Evolutionary conservation across 1,140 invertebrate species (phyloP).

Genomic region (Adoxophyes honmai): DNA sequence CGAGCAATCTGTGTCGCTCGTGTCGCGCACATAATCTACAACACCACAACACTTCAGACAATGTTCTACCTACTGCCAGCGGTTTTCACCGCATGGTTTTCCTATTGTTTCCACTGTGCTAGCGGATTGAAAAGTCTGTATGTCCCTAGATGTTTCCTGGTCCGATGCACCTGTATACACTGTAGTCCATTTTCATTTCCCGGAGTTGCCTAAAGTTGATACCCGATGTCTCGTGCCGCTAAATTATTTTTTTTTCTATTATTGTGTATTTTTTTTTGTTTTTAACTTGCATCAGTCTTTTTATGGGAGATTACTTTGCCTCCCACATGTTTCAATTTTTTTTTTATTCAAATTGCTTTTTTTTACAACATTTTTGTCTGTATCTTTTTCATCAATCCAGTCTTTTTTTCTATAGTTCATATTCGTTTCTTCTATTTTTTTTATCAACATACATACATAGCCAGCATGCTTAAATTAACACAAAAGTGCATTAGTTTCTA

Average conservation of each 20-base stretch:
- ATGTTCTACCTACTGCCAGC: background rate
- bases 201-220: too few species aligned
- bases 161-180: too few species aligned
- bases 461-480: conserved; percentile 10
- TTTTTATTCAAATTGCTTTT: conserved; percentile 1
- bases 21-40: conserved; percentile 75
- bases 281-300: background rate
- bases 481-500: conserved; percentile 3
- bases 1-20: conserved; percentile 66
- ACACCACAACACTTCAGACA: conserved; percentile 33
- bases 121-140: too few species aligned
- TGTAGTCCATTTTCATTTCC: too few species aligned
- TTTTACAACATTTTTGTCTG: background rate
- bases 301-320: conserved; percentile 3
- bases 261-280: conserved; percentile 11
- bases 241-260: conserved; percentile 13
- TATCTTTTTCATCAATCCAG: background rate
- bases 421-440: conserved; percentile 2
- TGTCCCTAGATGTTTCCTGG: too few species aligned
- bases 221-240: too few species aligned
- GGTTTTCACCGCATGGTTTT: too few species aligned
- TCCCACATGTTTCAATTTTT: conserved; percentile 14
- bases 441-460: conserved; percentile 9
- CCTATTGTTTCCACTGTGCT: too few species aligned
- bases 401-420: background rate